Evolutionary conservation across 2,888 invertebrate species (phyloP), one percentile per base, ranked within the genome.

Genomic region (Thera obeliscata): DNA sequence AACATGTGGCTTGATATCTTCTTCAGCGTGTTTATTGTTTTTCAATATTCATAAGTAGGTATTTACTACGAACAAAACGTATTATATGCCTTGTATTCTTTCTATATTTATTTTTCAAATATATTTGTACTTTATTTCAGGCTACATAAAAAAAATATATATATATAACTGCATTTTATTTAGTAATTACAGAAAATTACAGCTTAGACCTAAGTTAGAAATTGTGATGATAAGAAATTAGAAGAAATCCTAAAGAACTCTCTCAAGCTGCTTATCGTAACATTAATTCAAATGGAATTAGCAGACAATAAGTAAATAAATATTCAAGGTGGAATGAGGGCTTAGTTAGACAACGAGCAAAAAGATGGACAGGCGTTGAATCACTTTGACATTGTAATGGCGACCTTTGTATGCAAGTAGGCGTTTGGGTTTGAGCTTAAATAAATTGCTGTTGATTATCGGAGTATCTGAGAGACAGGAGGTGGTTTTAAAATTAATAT

Each of bases 351-450:
- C 71, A 69, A 70, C 66, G 62, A 73, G 56, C 66, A 70, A 75
- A 73, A 75, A 70, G 64, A 73, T 72, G 75, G 78, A 70, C 76
- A 72, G 74, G 71, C 75, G 70, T 75, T 70, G 78, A 76, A 80
- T 80, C 77, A 78, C 73, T 84, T 81, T 81, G 82, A 78, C 81
- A 83, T 85, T 85, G 84, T 78, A 75, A 75, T 79, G 71, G 73
- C 75, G 76, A 81, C 78, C 77, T 77, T 75, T 75, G 71, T 54
- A 72, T 71, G 69, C 72, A 69, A 73, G 85, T 86, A 78, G 85
- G 86, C 78, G 85, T 81, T 67, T 58, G 74, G 64, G 74, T 75
- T 77, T 74, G 76, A 82, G 78, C 80, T 80, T 82, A 81, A 85
- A 84, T 68, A 69, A 70, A 75, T 69, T 71, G 67, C 63, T 60